Base-by-base conservation (phyloP, 2,113 vertebrate genomes). In the Piaya cayana region DNA sequence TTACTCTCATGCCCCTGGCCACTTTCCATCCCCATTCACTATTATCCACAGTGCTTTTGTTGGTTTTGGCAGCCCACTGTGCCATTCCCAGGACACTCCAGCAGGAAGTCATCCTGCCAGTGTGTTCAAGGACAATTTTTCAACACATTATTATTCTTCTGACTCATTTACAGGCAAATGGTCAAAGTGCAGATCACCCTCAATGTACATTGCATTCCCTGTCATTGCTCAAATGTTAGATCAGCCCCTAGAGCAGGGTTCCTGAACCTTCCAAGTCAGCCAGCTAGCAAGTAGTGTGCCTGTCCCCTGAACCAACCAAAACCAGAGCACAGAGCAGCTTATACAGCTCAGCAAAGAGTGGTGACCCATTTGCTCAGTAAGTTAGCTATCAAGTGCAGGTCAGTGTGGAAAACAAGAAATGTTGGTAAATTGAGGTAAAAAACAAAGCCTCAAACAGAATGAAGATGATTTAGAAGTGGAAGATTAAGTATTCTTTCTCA, bases 221-320 rank as follows among this genome's bases (percentile, higher is more conserved):
- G 9, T 3, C 1, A 2, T 5, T 50, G 32, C 42, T 77, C 5
- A 0, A 43, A 36, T 18, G 20, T 32, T 50, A 30, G 34, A 42
- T 74, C 56, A 39, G 25, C 19, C 45, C 59, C 72, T 26, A 5
- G 14, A 45, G 2, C 1, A 10, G 42, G 12, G 17, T 9, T 63
- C 20, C 32, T 21, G 42, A 62, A 15, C 20, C 22, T 53, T 50
- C 55, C 8, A 30, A 8, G 27, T 8, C 52, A 34, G 25, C 6
- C 45, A 36, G 4, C 45, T 4, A 1, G 45, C 34, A 34, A 17
- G 47, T 4, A 55, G 9, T 6, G 34, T 69, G 9, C 19, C 37
- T n/a, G 67, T 68, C 34, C 71, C 37, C 64, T 34, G 56, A 27
- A 13, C 26, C 0, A 1, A 32, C 49, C 20, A 18, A 65, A 65